Percentiles rank a stretch among this genome's conserved stretches.
phyloP scores from a whole-genome alignment of 2,888 invertebrate genomes.

The Drosophila borborema region DNA sequence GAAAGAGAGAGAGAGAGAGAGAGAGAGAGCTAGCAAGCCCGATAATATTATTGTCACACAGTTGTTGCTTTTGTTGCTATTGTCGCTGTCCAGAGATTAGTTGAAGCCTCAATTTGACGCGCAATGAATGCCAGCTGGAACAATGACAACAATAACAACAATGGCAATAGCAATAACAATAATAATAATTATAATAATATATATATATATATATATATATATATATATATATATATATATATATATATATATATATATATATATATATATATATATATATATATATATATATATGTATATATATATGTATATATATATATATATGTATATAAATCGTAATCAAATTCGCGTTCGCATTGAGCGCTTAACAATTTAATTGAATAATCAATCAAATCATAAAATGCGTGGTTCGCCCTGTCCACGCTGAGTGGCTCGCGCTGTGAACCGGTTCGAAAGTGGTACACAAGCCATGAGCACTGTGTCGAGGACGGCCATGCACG shows the following conservation, averaged over 20 bases:
- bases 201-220: too few relatives aligned
- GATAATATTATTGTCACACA: conserved; percentile 73
- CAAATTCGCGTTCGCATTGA: conserved; percentile 33
- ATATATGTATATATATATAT: too few relatives aligned
- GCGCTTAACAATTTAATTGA: conserved; percentile 47
- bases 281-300: too few relatives aligned
- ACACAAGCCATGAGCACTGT: neutral
- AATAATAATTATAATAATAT: neutral
- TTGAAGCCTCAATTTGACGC: conserved; percentile 77
- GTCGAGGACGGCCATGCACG: neutral
- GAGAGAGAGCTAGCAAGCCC: neutral
- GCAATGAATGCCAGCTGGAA: conserved; percentile 74
- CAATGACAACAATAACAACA: conserved; percentile 13
- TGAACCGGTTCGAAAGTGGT: conserved; percentile 13
- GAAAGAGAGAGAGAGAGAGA: neutral
- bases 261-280: too few relatives aligned
- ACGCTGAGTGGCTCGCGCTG: conserved; percentile 2
- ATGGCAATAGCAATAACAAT: conserved; percentile 1
- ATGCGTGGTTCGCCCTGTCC: conserved; percentile 11
- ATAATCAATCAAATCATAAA: conserved; percentile 47
- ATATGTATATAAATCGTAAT: too few relatives aligned
- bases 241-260: too few relatives aligned
- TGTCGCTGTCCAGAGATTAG: conserved; percentile 68
- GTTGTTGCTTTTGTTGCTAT: conserved; percentile 59
- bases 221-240: too few relatives aligned